These are phyloP conservation scores for Teleopsis dalmanni DNA, from an alignment of 1,140 invertebrate species.

Conservation along the genomic window DNA sequence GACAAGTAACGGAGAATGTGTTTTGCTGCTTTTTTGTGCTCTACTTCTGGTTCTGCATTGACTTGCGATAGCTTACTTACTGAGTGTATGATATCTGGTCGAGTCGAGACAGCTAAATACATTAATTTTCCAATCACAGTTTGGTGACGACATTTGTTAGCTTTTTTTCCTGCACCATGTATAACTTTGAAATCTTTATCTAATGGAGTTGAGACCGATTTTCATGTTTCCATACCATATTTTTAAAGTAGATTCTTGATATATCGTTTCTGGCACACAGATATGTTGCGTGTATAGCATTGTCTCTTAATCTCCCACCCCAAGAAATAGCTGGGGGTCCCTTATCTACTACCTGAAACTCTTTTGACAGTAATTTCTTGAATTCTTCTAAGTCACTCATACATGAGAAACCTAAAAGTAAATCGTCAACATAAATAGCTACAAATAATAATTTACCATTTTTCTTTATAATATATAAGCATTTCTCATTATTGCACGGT, in stretches of 20 bases:
- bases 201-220: background rate
- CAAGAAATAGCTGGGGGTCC: conserved; percentile 23
- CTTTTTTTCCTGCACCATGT: background rate
- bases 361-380: conserved; percentile 1
- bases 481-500: conserved; percentile 9
- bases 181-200: conserved; percentile 1
- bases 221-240: conserved; percentile 6
- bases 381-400: background rate
- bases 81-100: conserved; percentile 42
- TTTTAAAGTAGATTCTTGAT: conserved; percentile 9
- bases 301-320: conserved; percentile 27
- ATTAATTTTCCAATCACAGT: conserved; percentile 31
- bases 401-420: conserved; percentile 1
- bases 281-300: conserved; percentile 3
- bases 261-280: conserved; percentile 6
- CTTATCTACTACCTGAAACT: conserved; percentile 26
- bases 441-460: conserved; percentile 7
- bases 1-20: conserved; percentile 10
- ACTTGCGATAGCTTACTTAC: conserved; percentile 32
- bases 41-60: conserved; percentile 21
- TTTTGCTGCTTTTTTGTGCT: conserved; percentile 17
- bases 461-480: conserved; percentile 25
- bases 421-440: conserved; percentile 7
- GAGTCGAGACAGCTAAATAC: conserved; percentile 33
- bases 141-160: conserved; percentile 10